Evolutionary conservation across 2,888 invertebrate species (phyloP).

Genomic region (Hololepta plana): DNA sequence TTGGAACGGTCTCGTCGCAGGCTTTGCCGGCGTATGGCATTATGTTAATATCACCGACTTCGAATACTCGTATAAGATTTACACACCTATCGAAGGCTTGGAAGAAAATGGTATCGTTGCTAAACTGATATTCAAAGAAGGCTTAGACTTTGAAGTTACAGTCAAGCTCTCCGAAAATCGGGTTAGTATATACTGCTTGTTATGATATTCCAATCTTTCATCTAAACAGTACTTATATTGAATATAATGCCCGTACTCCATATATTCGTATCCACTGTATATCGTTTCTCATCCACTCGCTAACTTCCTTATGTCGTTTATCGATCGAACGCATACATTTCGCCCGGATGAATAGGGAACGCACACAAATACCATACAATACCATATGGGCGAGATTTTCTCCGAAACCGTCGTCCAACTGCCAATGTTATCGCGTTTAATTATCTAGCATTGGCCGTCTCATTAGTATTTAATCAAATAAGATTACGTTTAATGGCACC

Average conservation of each 20-base stretch:
- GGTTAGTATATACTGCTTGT: constrained; percentile 23
- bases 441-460: constrained; percentile 4
- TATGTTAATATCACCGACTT: constrained; percentile 50
- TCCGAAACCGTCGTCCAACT: constrained; percentile 10
- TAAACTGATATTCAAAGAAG: constrained; percentile 44
- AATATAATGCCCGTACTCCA: constrained; percentile 14
- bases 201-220: constrained; percentile 13
- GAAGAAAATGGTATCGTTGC: constrained; percentile 59
- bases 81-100: constrained; percentile 60
- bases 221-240: constrained; percentile 15
- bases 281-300: constrained; percentile 14
- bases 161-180: constrained; percentile 49
- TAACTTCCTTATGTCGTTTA: constrained; percentile 15
- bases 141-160: constrained; percentile 52
- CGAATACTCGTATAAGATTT: constrained; percentile 58
- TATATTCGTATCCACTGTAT: too few species aligned
- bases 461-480: constrained; percentile 7
- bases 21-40: constrained; percentile 64
- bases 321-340: constrained; percentile 15
- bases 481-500: constrained; percentile 1
- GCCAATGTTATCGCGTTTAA: constrained; percentile 7
- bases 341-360: too few species aligned
- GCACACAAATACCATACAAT: too few species aligned
- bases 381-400: too few species aligned
- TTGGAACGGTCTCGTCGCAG: constrained; percentile 56